phyloP scores from a whole-genome alignment of 2,888 invertebrate species.

The Villa cingulata region DNA sequence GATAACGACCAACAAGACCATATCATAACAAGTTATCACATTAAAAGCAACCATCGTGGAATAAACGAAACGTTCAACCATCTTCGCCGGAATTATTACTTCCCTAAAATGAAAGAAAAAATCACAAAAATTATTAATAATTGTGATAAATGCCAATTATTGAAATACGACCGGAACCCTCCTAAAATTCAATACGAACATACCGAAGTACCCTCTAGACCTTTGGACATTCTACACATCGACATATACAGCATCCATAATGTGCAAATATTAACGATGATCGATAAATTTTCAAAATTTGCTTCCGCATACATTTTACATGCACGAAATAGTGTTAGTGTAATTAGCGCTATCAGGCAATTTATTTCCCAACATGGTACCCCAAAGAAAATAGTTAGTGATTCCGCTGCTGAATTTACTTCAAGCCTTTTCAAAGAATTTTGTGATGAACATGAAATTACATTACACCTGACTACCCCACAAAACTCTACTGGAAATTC shows the following conservation, averaged over 20 bases:
- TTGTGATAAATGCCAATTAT: constrained; percentile 7
- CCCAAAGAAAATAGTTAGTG: constrained; percentile 4
- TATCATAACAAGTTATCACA: constrained; percentile 4
- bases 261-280: constrained; percentile 7
- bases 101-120: constrained; percentile 10
- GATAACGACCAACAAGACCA: constrained; percentile 4
- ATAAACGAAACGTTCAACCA: constrained; percentile 7
- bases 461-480: no score
- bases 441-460: no score
- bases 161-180: constrained; percentile 14
- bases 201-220: constrained; percentile 12
- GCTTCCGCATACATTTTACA: constrained; percentile 4
- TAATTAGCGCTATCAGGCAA: no score
- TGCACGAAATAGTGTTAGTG: constrained; percentile 7
- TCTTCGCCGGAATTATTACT: constrained; percentile 6
- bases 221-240: constrained; percentile 12
- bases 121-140: constrained; percentile 9
- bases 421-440: constrained; percentile 11
- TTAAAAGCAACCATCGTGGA: constrained; percentile 7
- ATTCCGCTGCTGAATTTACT: constrained; percentile 10
- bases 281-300: constrained; percentile 9
- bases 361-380: constrained; percentile 6
- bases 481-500: no score
- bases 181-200: constrained; percentile 11
- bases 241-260: constrained; percentile 13